phyloP scores from a whole-genome alignment of 2,797 vertebrate genomes.

The Hapalemur alaotrensis region DNA sequence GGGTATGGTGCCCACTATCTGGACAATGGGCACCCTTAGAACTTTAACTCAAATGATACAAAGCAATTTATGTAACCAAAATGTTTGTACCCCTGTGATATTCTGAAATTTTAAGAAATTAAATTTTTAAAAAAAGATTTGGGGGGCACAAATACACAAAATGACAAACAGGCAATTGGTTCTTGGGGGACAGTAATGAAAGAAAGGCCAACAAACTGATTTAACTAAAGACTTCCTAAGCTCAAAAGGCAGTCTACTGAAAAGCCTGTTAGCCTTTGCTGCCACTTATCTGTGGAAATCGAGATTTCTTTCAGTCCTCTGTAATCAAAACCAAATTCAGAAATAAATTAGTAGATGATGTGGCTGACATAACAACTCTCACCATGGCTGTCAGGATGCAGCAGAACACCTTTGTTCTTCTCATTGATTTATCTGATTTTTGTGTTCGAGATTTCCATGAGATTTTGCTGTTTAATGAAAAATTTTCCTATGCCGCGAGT shows the following conservation, averaged over 20 bases:
- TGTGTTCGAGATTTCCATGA: background rate
- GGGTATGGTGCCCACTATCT: no score
- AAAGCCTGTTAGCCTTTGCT: background rate
- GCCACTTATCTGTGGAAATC: conserved; percentile 1
- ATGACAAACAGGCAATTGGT: background rate
- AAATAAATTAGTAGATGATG: background rate
- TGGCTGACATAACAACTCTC: background rate
- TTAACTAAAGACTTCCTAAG: background rate
- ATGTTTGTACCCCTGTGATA: background rate
- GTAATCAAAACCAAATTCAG: background rate
- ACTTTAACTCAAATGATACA: no score
- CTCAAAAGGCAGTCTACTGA: background rate
- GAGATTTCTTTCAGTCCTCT: background rate
- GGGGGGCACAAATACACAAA: background rate
- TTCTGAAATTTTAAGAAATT: background rate
- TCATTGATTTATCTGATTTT: background rate
- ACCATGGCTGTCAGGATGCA: background rate
- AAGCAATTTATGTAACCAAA: no score
- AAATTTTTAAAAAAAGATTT: background rate
- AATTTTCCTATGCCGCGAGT: background rate
- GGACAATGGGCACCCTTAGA: no score
- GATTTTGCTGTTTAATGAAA: background rate
- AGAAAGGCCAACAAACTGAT: background rate
- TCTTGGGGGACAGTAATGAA: background rate
- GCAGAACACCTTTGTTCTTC: background rate